Evolutionary conservation across 2,113 vertebrate species (phyloP).

Genomic region (Anoplopoma fimbria): DNA sequence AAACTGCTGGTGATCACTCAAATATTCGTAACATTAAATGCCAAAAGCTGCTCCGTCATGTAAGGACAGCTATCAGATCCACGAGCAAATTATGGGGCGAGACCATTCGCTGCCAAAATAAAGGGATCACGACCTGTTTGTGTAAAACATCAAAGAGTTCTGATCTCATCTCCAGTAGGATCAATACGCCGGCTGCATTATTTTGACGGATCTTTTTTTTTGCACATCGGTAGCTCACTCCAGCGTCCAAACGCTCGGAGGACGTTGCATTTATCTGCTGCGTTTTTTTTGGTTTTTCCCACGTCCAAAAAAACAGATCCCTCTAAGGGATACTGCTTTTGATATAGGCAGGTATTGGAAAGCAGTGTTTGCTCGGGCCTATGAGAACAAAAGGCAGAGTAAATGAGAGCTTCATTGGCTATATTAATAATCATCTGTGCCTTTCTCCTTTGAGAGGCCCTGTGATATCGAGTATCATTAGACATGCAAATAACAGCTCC

Average conservation of each 20-base stretch:
- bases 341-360: conserved; percentile 58
- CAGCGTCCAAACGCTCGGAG: background rate
- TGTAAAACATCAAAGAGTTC: conserved; percentile 24
- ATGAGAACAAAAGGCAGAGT: conserved; percentile 67
- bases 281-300: conserved; percentile 1
- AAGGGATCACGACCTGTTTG: background rate
- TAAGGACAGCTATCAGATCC: background rate
- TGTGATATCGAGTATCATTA: conserved; percentile 80
- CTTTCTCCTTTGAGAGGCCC: conserved; percentile 72
- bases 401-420: conserved; percentile 71
- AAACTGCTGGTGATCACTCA: conserved; percentile 16
- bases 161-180: conserved; percentile 32
- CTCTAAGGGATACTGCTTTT: conserved; percentile 35
- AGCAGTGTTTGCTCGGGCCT: conserved; percentile 53
- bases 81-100: background rate
- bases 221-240: background rate
- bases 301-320: conserved; percentile 28
- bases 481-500: conserved; percentile 85
- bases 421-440: conserved; percentile 78
- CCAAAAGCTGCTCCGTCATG: background rate
- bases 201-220: conserved; percentile 27
- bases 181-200: conserved; percentile 33
- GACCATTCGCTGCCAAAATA: conserved; percentile 14
- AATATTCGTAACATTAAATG: background rate
- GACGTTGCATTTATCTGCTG: background rate